These are phyloP conservation scores for Phainopepla nitens DNA, from an alignment of 2,113 vertebrate genomes.

Conservation along the genomic window DNA sequence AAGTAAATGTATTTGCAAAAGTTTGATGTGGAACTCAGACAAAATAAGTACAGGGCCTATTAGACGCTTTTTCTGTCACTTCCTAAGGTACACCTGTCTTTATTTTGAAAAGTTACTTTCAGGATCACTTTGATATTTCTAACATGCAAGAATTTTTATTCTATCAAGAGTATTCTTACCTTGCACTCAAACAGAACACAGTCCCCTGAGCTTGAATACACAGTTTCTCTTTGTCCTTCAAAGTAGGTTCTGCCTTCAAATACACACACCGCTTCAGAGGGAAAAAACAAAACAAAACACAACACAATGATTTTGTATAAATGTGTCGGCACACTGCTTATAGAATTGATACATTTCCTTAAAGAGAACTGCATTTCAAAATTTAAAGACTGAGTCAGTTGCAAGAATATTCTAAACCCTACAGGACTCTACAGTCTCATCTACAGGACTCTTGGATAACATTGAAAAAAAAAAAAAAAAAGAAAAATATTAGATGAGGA, in stretches of 20 bases:
- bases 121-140: neutral
- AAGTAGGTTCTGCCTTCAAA: slow-evolving; percentile 88
- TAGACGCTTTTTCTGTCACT: neutral
- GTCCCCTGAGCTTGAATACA: slow-evolving; percentile 85
- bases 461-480: neutral
- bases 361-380: slow-evolving; percentile 7
- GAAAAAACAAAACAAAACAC: neutral
- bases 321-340: neutral
- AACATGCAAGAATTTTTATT: neutral
- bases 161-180: slow-evolving; percentile 74
- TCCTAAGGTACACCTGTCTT: neutral
- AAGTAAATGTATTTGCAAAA: slow-evolving; percentile 28
- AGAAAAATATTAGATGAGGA: neutral
- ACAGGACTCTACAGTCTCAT: neutral
- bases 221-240: slow-evolving; percentile 86
- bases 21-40: neutral
- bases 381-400: neutral
- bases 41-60: neutral
- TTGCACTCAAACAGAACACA: slow-evolving; percentile 94
- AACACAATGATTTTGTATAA: neutral
- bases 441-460: neutral
- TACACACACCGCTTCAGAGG: slow-evolving; percentile 82
- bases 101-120: neutral
- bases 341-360: neutral
- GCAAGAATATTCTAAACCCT: neutral